phyloP scores from a whole-genome alignment of 2,113 vertebrate genomes.

The Isurus oxyrinchus region DNA sequence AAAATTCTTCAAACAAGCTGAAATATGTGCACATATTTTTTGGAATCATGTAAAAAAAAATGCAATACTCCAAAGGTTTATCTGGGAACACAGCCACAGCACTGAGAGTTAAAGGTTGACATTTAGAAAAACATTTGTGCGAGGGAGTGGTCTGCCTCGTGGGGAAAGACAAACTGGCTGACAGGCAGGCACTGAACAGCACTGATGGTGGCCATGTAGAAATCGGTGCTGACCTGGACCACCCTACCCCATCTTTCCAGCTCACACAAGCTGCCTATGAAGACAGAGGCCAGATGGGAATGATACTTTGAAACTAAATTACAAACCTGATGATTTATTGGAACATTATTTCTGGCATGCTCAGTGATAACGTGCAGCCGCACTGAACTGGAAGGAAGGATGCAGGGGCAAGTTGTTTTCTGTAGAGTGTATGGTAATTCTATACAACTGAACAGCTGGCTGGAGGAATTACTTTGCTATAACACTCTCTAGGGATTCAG shows the following conservation, averaged over 20 bases:
- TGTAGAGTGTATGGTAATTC: slow-evolving; percentile 5
- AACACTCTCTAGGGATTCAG: slow-evolving; percentile 21
- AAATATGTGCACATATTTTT: slow-evolving; percentile 27
- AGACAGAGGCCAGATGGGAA: slow-evolving; percentile 23
- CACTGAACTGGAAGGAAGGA: slow-evolving; percentile 12
- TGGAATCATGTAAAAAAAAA: slow-evolving; percentile 10
- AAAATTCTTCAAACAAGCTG: slow-evolving; percentile 31
- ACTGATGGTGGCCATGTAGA: slow-evolving; percentile 27
- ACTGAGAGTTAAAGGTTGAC: slow-evolving; percentile 25
- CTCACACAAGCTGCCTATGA: slow-evolving; percentile 24
- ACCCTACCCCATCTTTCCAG: slow-evolving; percentile 14
- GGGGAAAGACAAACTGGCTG: slow-evolving; percentile 32
- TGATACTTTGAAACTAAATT: slow-evolving; percentile 26
- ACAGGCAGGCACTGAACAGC: neutral
- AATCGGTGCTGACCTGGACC: neutral
- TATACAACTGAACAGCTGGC: slow-evolving; percentile 20
- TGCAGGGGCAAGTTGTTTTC: slow-evolving; percentile 14
- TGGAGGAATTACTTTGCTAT: slow-evolving; percentile 15
- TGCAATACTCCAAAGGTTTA: slow-evolving; percentile 32
- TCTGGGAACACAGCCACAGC: slow-evolving; percentile 30
- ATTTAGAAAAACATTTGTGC: slow-evolving; percentile 36
- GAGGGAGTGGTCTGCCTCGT: slow-evolving; percentile 35
- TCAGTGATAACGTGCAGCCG: neutral
- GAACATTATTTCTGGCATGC: slow-evolving; percentile 23
- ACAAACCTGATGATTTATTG: slow-evolving; percentile 16